Conservation (phyloP, 2,113 vertebrate species). For the Cynoglossus semilaevis region DNA sequence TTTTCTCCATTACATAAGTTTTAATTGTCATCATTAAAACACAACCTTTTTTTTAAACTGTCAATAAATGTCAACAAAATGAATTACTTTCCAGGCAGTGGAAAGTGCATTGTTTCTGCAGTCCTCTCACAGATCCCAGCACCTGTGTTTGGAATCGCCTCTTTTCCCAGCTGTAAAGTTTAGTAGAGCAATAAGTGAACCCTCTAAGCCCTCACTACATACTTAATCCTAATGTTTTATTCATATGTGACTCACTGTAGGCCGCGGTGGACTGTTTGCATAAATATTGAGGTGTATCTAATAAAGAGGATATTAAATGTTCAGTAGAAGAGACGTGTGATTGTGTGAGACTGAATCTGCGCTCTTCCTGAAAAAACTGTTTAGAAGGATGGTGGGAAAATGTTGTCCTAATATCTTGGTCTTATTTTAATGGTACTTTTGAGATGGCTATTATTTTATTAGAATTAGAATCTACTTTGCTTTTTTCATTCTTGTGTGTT, state of each 20-base stretch:
- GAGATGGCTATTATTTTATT: too few species aligned
- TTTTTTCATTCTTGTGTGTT: too few species aligned
- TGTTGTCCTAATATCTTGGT: too few species aligned
- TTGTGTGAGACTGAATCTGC: conserved; percentile 15
- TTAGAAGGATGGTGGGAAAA: not conserved
- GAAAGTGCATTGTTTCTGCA: conserved; percentile 13
- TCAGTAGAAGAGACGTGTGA: conserved; percentile 15
- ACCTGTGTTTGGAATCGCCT: conserved; percentile 9
- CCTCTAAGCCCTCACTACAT: conserved; percentile 28
- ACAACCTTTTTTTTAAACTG: too few species aligned
- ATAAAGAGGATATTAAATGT: conserved; percentile 52
- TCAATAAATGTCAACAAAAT: not conserved
- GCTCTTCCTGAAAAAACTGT: conserved; percentile 11
- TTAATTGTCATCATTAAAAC: too few species aligned
- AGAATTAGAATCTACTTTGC: too few species aligned
- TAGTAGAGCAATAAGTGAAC: conserved; percentile 37
- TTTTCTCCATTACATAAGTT: too few species aligned
- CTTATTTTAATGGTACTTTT: too few species aligned
- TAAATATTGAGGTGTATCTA: conserved; percentile 41
- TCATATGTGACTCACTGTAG: conserved; percentile 49
- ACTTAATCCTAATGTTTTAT: conserved; percentile 62
- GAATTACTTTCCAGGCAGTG: not conserved
- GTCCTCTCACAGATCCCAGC: not conserved
- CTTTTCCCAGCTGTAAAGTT: conserved; percentile 32
- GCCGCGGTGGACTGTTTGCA: conserved; percentile 45